Evolutionary conservation across 2,113 vertebrate species (phyloP).

Genomic region (Lichenostomus cassidix): DNA sequence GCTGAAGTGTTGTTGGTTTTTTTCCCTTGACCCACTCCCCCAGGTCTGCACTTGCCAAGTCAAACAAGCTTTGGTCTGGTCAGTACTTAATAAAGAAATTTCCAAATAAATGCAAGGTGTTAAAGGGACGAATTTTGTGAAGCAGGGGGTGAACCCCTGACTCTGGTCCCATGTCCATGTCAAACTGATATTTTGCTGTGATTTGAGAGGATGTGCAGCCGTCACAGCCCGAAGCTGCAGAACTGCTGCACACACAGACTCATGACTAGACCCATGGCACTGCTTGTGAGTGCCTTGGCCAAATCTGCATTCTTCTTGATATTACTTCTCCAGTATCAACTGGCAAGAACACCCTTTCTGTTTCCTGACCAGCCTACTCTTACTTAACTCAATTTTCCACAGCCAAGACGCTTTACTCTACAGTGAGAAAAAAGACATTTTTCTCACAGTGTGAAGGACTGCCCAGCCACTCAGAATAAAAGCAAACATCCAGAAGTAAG

Average conservation of each 20-base stretch:
- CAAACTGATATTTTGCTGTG: not conserved
- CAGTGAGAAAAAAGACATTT: not conserved
- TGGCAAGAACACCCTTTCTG: conserved; percentile 3
- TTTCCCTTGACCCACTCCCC: not conserved
- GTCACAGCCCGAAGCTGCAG: not conserved
- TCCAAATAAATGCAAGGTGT: not conserved
- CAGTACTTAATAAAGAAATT: not conserved
- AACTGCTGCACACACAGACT: not conserved
- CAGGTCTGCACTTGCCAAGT: conserved; percentile 1
- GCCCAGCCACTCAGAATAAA: not conserved
- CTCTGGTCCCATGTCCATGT: not conserved
- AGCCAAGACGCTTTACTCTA: not conserved
- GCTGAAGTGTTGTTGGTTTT: conserved; percentile 2
- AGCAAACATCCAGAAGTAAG: not conserved
- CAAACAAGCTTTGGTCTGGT: conserved; percentile 23
- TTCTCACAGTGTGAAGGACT: not conserved
- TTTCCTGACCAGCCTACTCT: conserved; percentile 41
- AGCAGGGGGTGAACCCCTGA: not conserved
- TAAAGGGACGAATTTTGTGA: not conserved
- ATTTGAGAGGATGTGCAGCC: not conserved
- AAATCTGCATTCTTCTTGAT: conserved; percentile 46
- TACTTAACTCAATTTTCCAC: not conserved
- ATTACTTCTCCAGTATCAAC: conserved; percentile 43
- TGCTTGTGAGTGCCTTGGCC: not conserved
- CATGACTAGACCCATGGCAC: conserved; percentile 16